Evolutionary conservation across 2,113 vertebrate genomes (phyloP), one percentile per base, ranked within the genome.

Genomic region (Macroglossus sobrinus): DNA sequence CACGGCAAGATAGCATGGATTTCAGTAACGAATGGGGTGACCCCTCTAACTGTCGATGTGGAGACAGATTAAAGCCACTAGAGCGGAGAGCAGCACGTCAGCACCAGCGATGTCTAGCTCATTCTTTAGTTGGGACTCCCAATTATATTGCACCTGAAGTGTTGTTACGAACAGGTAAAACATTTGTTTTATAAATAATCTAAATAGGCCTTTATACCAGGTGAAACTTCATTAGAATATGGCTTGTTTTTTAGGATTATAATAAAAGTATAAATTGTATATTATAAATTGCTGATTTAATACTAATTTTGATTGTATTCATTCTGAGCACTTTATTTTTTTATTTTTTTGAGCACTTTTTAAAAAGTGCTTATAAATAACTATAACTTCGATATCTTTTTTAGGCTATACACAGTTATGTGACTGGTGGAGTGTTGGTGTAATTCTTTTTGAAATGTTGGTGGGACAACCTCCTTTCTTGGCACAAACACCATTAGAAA

Each of bases 381-480:
- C 43, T 64, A 10, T 86, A 82, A 90, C n/a, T 93, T 88, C 93
- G 81, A 5, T 79, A 59, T 96, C 63, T 96, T 28, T 98, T 98
- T 97, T 97, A 99, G 99, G 99, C 89, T 99, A 99, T 98, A 99
- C 99, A 7, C 99, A 99, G 98, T 98, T 99, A 33, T 99, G 99
- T 93, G 99, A 99, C 86, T 99, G 99, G 99, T 99, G 99, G 99
- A 99, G 99, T 47, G 99, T 99, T 78, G 99, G 99, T 47, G 99
- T 99, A 95, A 99, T 99, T 98, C 98, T 99, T 92, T 99, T 99
- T 97, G 99, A 99, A 97, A 99, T 99, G 99, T 98, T 99, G 14
- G 99, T 99, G 8, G 99, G 99, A n/a, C 99, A 99, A 87, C 99
- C 99, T 97, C 99, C 99, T 4, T 99, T 99, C 97, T 97, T 99